These are phyloP conservation scores for Diplosoma virens DNA, from an alignment of 23 tunicate species.

Conservation along the genomic window DNA sequence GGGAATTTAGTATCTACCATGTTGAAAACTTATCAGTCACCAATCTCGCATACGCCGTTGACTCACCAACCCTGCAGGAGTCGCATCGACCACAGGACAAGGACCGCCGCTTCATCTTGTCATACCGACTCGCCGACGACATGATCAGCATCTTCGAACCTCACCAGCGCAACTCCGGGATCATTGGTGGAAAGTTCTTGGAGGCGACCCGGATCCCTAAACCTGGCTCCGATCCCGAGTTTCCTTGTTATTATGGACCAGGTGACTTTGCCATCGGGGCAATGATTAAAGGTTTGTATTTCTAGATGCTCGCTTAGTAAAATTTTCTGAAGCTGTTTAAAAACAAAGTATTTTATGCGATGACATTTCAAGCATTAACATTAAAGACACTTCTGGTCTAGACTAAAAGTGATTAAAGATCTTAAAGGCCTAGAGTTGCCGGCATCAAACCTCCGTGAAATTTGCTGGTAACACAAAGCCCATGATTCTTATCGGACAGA, in stretches of 20 bases:
- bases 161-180: slow-evolving; percentile 71
- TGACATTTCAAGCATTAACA: too few relatives aligned
- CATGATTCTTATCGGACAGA: too few relatives aligned
- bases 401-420: too few relatives aligned
- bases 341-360: too few relatives aligned
- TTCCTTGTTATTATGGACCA: slow-evolving; percentile 81
- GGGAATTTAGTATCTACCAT: neutral
- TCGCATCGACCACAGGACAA: slow-evolving; percentile 46
- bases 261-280: slow-evolving; percentile 89
- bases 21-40: neutral
- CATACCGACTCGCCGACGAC: slow-evolving; percentile 73
- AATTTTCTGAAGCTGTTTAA: too few relatives aligned
- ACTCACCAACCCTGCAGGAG: neutral
- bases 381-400: too few relatives aligned
- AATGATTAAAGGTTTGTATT: slow-evolving; percentile 68
- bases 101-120: slow-evolving; percentile 64
- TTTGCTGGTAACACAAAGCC: too few relatives aligned
- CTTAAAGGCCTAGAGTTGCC: too few relatives aligned
- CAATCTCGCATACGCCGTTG: neutral
- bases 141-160: slow-evolving; percentile 72
- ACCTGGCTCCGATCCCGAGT: slow-evolving; percentile 59
- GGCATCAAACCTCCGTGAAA: too few relatives aligned
- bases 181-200: slow-evolving; percentile 88
- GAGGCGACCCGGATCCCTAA: slow-evolving; percentile 86
- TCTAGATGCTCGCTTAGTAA: too few relatives aligned